Conservation (phyloP, 2,888 invertebrate genomes). For the Pseudoips prasinana region DNA sequence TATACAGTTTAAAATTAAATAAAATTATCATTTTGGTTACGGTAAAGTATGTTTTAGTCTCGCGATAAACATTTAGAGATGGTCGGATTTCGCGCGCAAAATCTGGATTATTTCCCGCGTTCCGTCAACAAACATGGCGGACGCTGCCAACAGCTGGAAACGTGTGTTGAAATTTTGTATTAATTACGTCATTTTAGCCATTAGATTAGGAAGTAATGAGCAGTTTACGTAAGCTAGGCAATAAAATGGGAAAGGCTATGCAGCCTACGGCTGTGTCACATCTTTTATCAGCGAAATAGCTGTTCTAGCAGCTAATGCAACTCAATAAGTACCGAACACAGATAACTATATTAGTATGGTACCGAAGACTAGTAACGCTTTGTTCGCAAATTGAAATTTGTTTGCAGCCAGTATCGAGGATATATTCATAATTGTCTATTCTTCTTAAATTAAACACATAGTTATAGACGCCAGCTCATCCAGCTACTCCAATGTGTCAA, state of each 20-base stretch:
- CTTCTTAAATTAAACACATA: too few species aligned
- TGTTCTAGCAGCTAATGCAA: too few species aligned
- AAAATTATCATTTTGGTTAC: slow-evolving; percentile 38
- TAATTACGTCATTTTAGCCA: slow-evolving; percentile 40
- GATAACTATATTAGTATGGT: too few species aligned
- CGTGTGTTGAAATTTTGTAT: slow-evolving; percentile 56
- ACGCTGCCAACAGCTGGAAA: slow-evolving; percentile 39
- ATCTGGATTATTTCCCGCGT: slow-evolving; percentile 75
- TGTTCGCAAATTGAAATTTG: too few species aligned
- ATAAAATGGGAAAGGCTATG: background rate
- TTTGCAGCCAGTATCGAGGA: too few species aligned
- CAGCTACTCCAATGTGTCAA: too few species aligned
- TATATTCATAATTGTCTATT: too few species aligned
- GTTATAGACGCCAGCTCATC: too few species aligned
- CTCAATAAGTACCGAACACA: too few species aligned
- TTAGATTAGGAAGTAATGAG: slow-evolving; percentile 27
- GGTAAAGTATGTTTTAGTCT: slow-evolving; percentile 43
- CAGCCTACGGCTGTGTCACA: background rate
- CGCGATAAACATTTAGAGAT: slow-evolving; percentile 54
- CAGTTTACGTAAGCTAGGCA: background rate
- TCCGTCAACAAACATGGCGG: slow-evolving; percentile 64
- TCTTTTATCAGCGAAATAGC: too few species aligned
- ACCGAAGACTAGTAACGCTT: too few species aligned
- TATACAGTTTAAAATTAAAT: slow-evolving; percentile 46
- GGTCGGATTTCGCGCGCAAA: slow-evolving; percentile 50